phyloP scores from a whole-genome alignment of 2,888 invertebrate species.

The Cinara cedri region DNA sequence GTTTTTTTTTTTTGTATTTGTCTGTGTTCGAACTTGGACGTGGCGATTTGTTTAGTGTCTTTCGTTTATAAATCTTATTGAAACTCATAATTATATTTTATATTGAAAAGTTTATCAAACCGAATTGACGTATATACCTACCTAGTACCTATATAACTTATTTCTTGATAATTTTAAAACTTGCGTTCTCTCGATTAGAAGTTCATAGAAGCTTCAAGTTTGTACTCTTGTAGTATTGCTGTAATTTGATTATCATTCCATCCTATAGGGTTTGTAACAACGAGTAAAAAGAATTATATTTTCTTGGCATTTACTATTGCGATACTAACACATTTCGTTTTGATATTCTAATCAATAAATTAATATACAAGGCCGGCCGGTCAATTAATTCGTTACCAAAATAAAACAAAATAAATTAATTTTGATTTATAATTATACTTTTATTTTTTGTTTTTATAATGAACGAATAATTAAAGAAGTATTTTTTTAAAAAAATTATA shows the following conservation, averaged over 20 bases:
- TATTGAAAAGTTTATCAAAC: background rate
- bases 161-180: background rate
- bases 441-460: no score
- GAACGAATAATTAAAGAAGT: no score
- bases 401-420: no score
- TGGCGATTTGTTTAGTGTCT: background rate
- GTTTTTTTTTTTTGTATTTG: background rate
- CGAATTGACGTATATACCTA: background rate
- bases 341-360: no score
- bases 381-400: no score
- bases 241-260: background rate
- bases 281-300: no score
- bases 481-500: no score
- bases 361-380: no score
- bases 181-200: background rate
- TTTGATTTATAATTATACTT: no score
- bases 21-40: background rate
- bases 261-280: no score
- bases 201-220: background rate
- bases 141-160: background rate
- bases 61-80: background rate
- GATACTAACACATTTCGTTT: no score
- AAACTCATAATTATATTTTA: background rate
- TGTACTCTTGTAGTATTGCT: background rate
- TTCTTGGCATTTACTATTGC: no score